These are phyloP conservation scores for Carcina quercana DNA, from an alignment of 2,888 invertebrate genomes.

Conservation along the genomic window DNA sequence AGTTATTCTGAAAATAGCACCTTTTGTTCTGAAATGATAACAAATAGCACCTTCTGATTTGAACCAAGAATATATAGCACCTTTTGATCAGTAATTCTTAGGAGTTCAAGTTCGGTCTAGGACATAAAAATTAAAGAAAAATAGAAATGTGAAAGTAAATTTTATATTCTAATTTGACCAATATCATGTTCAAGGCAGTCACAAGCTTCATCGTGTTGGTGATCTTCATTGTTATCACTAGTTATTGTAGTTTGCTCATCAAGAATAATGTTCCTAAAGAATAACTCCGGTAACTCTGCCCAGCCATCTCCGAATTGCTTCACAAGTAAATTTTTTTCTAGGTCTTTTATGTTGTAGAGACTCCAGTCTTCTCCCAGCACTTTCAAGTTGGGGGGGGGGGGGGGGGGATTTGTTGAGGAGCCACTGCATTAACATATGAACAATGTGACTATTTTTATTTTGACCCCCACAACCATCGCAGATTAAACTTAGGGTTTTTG, in stretches of 20 bases:
- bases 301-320: background rate
- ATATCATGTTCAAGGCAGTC: background rate
- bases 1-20: background rate
- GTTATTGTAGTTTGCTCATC: background rate
- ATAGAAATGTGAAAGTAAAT: background rate
- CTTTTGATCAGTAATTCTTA: background rate
- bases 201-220: background rate
- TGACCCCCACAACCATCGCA: slow-evolving; percentile 10
- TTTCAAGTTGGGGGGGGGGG: too few species aligned
- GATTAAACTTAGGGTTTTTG: slow-evolving; percentile 4
- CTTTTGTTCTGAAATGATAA: background rate
- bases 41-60: background rate
- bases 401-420: slow-evolving; percentile 5
- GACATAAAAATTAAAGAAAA: background rate
- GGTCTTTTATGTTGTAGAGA: slow-evolving; percentile 1
- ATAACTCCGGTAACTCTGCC: background rate
- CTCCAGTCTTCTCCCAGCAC: slow-evolving; percentile 4
- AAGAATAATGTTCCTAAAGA: background rate
- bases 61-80: background rate
- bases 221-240: background rate
- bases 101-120: background rate
- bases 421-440: slow-evolving; percentile 8
- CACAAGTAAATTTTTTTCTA: background rate
- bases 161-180: background rate
- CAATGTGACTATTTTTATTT: slow-evolving; percentile 7